A percentile compares a stretch with the other conserved stretches of the same genome.
These are phyloP conservation scores for Circaetus gallicus DNA, from an alignment of 2,113 vertebrate genomes.

Conservation along the genomic window DNA sequence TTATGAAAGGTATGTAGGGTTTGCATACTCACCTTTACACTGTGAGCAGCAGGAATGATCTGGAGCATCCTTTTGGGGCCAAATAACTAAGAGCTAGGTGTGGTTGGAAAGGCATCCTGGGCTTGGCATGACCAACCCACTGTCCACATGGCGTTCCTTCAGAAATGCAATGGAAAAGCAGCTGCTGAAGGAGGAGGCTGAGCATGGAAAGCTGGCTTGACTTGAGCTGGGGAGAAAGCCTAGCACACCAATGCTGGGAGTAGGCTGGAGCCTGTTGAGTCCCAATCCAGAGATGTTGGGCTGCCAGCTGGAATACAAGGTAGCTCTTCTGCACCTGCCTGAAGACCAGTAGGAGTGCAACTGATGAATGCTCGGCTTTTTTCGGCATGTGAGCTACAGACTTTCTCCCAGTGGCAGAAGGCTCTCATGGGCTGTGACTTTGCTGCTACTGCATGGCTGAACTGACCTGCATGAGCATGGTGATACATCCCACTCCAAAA, in stretches of 20 bases:
- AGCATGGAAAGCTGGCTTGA: neutral
- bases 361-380: neutral
- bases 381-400: neutral
- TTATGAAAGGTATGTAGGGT: neutral
- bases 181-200: neutral
- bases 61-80: neutral
- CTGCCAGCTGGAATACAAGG: neutral
- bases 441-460: neutral
- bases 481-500: neutral
- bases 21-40: neutral
- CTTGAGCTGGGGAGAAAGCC: neutral
- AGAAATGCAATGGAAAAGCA: neutral
- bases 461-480: neutral
- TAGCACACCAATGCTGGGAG: rapidly evolving
- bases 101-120: neutral
- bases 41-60: neutral
- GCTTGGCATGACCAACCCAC: neutral
- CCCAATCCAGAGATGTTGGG: neutral
- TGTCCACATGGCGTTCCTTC: neutral
- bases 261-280: neutral
- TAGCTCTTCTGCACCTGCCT: neutral
- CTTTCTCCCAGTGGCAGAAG: neutral
- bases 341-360: neutral
- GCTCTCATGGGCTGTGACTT: neutral
- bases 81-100: neutral